phyloP scores from a whole-genome alignment of 2,888 invertebrate genomes.

The Andrena camellia region DNA sequence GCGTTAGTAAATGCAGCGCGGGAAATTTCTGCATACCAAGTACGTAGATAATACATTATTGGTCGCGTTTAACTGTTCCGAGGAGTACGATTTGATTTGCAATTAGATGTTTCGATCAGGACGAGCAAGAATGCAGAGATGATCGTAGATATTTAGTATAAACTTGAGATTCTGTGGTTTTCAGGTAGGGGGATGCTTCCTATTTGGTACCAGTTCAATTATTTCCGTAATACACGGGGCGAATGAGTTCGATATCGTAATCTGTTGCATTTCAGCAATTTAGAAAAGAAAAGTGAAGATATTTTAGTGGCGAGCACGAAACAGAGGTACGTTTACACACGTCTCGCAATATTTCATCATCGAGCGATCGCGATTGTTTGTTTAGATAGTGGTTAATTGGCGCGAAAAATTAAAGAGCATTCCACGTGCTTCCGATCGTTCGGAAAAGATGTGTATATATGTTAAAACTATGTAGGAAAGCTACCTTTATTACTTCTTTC shows the following conservation, averaged over 20 bases:
- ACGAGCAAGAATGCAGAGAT: constrained; percentile 11
- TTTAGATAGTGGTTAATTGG: constrained; percentile 18
- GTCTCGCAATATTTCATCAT: constrained; percentile 38
- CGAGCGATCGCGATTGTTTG: constrained; percentile 4
- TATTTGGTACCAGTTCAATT: constrained; percentile 2
- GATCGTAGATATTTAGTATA: neutral
- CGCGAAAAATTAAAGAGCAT: constrained; percentile 7
- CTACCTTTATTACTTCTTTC: constrained; percentile 73
- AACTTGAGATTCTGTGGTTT: constrained; percentile 8
- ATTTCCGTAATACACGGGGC: neutral
- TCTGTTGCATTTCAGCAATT: constrained; percentile 11
- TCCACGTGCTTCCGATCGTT: constrained; percentile 20
- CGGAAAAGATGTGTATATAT: constrained; percentile 64
- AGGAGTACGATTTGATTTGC: too few species aligned
- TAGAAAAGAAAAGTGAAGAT: constrained; percentile 11
- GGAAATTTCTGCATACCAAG: constrained; percentile 26
- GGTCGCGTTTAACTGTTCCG: neutral
- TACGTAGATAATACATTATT: constrained; percentile 9
- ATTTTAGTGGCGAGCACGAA: constrained; percentile 19
- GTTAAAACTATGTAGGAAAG: constrained; percentile 76
- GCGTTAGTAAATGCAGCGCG: constrained; percentile 26
- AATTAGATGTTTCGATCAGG: neutral
- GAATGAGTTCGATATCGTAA: constrained; percentile 23
- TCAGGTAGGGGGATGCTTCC: constrained; percentile 13
- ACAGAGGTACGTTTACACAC: constrained; percentile 39